phyloP scores from a whole-genome alignment of 2,113 vertebrate genomes.

The Cephalopholis sonnerati region DNA sequence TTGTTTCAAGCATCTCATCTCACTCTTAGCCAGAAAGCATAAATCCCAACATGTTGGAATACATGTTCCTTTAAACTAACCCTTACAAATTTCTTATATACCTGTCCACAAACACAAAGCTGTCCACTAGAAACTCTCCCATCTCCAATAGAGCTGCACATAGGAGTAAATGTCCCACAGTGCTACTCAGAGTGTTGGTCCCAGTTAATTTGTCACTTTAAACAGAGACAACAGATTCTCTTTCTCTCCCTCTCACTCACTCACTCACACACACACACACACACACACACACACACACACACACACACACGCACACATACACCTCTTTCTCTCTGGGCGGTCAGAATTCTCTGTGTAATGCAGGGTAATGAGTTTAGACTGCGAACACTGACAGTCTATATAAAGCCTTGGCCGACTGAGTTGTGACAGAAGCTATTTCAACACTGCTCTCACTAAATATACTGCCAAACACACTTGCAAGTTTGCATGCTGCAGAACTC shows the following conservation, averaged over 20 bases:
- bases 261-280: not conserved
- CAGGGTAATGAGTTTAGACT: constrained; percentile 74
- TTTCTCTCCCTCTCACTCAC: not conserved
- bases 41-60: not conserved
- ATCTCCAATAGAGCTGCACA: constrained; percentile 2
- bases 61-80: not conserved
- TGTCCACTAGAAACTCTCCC: not conserved
- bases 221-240: constrained; percentile 46
- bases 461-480: constrained; percentile 39
- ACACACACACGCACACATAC: not conserved
- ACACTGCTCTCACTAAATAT: constrained; percentile 25
- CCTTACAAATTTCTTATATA: too few relatives aligned
- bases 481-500: constrained; percentile 13
- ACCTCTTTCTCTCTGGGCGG: constrained; percentile 39
- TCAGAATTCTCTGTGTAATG: constrained; percentile 46
- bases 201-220: constrained; percentile 58
- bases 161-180: constrained; percentile 40
- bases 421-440: constrained; percentile 54
- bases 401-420: constrained; percentile 61
- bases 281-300: constrained; percentile 13
- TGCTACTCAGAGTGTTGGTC: constrained; percentile 12
- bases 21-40: too few relatives aligned
- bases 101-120: not conserved
- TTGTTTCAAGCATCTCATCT: too few relatives aligned
- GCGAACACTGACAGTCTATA: constrained; percentile 71